phyloP scores from a whole-genome alignment of 2,888 invertebrate genomes.

The Asteroscopus sphinx region DNA sequence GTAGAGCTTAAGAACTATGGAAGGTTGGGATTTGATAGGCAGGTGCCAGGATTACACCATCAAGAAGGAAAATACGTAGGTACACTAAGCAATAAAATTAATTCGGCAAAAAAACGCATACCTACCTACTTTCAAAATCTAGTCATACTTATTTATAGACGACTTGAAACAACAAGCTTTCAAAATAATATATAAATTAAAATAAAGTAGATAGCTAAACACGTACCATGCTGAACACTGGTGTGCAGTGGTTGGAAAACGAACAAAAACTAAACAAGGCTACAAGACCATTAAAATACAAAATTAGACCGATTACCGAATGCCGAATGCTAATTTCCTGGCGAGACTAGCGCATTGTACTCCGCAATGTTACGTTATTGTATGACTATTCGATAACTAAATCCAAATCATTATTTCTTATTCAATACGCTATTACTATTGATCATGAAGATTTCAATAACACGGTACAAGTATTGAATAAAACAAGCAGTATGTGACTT shows the following conservation, averaged over 20 bases:
- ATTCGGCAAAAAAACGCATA: slow-evolving; percentile 3
- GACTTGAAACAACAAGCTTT: slow-evolving; percentile 47
- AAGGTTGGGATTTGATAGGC: background rate
- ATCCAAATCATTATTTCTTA: slow-evolving; percentile 2
- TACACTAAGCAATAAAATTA: background rate
- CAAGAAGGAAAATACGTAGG: background rate
- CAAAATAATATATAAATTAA: slow-evolving; percentile 27
- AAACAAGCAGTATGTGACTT: too few species aligned
- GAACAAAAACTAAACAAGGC: slow-evolving; percentile 69
- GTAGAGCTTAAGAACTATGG: background rate
- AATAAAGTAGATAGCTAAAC: slow-evolving; percentile 42
- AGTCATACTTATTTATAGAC: slow-evolving; percentile 80
- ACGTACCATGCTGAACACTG: slow-evolving; percentile 76
- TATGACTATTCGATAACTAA: slow-evolving; percentile 12
- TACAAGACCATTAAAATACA: too few species aligned
- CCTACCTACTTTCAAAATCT: slow-evolving; percentile 29
- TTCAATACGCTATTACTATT: background rate
- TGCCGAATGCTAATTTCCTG: slow-evolving; percentile 62
- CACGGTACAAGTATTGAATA: too few species aligned
- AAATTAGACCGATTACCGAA: slow-evolving; percentile 67
- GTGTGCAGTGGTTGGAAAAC: slow-evolving; percentile 58
- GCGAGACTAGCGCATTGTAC: slow-evolving; percentile 51
- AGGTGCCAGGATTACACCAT: background rate
- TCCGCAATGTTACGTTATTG: slow-evolving; percentile 24
- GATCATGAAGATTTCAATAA: background rate